Evolutionary conservation across 2,888 invertebrate species (phyloP), one percentile per base, ranked within the genome.

Genomic region (Pilophorus perplexus): DNA sequence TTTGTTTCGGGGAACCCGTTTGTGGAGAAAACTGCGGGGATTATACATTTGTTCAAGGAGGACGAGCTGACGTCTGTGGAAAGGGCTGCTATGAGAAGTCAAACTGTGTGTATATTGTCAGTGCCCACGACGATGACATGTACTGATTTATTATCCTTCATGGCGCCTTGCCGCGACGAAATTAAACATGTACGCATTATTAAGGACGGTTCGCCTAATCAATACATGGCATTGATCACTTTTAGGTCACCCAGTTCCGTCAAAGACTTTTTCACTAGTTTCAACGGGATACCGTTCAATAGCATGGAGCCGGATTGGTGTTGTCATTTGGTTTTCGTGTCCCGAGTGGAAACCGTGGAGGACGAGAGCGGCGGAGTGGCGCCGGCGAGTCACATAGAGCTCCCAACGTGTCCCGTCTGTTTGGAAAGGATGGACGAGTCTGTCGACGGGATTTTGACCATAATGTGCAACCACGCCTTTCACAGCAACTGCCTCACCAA

Each of bases 371-470:
- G 80, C 0, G 81, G 85, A 33, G 70, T 75, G n/a, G 85, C 88
- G 0, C 81, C 88, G 0, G 79, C 85, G 4, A 89, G 88, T 0
- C 91, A 94, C 75, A 95, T 94, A 0, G 99, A 99, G 78, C 80
- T 99, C 68, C 99, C 99, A 12, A 94, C 91, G 3, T 99, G 99
- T 77, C 93, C 98, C 1, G 96, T 97, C 10, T 97, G 96, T 76
- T 78, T 96, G 62, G 98, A 99, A 79, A 85, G 96, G 68, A 93
- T 93, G 97, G 99, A 99, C 78, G 99, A 99, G 79, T 94, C 95
- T 73, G 94, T 97, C 10, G 95, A 97, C 76, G 96, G 97, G 10
- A 92, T 99, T 69, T 80, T 99, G 72, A 97, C 96, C 25, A 96
- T 99, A 75, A 83, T 98, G 69, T 99, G 99, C 77, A 98, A 98